These are phyloP conservation scores for Elachura formosa DNA, from an alignment of 2,113 vertebrate genomes.

Conservation along the genomic window DNA sequence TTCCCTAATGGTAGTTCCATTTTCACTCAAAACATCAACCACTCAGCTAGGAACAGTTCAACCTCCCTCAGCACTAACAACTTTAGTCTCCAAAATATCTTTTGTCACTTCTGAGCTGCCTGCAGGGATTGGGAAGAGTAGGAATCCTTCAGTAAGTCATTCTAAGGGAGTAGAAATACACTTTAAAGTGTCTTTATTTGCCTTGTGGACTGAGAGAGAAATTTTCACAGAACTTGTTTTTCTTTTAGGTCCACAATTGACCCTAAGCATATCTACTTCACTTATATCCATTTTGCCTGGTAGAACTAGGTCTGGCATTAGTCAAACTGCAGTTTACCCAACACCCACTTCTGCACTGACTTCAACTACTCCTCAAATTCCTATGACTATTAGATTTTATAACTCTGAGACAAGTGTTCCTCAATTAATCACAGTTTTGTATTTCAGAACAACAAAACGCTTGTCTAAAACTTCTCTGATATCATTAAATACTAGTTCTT, in stretches of 20 bases:
- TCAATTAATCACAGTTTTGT: not conserved
- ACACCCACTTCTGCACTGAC: not conserved
- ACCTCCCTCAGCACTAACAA: not conserved
- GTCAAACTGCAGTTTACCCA: not conserved
- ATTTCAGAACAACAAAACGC: not conserved
- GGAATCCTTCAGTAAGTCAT: not conserved
- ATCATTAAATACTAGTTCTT: not conserved
- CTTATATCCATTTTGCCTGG: not conserved
- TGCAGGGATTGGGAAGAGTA: not conserved
- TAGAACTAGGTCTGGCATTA: not conserved
- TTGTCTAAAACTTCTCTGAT: not conserved
- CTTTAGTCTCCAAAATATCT: not conserved
- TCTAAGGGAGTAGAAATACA: not conserved
- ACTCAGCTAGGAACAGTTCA: not conserved
- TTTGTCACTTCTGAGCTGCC: slow-evolving; percentile 21
- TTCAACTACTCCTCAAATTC: not conserved
- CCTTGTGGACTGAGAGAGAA: not conserved
- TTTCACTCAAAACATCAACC: not conserved
- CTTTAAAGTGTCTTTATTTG: not conserved
- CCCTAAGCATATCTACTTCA: not conserved
- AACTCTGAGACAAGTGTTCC: not conserved
- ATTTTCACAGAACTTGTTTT: not conserved
- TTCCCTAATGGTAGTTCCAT: not conserved
- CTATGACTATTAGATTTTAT: not conserved
- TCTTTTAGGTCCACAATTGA: not conserved